Conservation (phyloP, 2,797 vertebrate species). For the Neosalanx taihuensis region DNA sequence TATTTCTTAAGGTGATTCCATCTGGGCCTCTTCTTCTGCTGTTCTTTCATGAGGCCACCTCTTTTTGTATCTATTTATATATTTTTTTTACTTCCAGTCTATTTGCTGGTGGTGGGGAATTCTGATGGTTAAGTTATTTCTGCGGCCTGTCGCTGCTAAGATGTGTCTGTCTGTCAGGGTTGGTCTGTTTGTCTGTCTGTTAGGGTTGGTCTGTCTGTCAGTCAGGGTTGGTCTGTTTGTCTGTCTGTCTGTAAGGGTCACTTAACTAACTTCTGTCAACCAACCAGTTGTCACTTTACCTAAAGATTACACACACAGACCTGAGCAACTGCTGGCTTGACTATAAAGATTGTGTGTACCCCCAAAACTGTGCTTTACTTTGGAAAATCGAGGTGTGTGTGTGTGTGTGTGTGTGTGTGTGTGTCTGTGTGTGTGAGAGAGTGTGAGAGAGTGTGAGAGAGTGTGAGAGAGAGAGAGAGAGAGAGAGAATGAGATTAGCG, state of each 20-base stretch:
- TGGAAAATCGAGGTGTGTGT: constrained; percentile 7
- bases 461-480: too few species aligned
- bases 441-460: too few species aligned
- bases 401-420: constrained; percentile 1
- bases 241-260: too few species aligned
- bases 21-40: constrained; percentile 21
- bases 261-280: neutral
- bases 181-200: too few species aligned
- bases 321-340: constrained; percentile 28
- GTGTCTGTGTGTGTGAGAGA: neutral
- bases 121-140: constrained; percentile 23
- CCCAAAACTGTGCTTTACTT: neutral
- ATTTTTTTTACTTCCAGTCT: constrained; percentile 40
- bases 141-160: constrained; percentile 22
- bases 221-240: neutral
- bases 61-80: constrained; percentile 68
- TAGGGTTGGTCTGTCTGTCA: constrained; percentile 6
- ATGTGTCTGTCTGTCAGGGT: constrained; percentile 11
- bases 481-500: too few species aligned
- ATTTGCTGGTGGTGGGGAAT: constrained; percentile 2
- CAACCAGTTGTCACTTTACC: too few species aligned
- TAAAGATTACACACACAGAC: constrained; percentile 12
- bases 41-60: constrained; percentile 13
- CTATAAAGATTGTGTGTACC: constrained; percentile 4
- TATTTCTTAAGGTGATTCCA: constrained; percentile 11